Conservation (phyloP, 2,113 vertebrate species). For the Thermophis baileyi region DNA sequence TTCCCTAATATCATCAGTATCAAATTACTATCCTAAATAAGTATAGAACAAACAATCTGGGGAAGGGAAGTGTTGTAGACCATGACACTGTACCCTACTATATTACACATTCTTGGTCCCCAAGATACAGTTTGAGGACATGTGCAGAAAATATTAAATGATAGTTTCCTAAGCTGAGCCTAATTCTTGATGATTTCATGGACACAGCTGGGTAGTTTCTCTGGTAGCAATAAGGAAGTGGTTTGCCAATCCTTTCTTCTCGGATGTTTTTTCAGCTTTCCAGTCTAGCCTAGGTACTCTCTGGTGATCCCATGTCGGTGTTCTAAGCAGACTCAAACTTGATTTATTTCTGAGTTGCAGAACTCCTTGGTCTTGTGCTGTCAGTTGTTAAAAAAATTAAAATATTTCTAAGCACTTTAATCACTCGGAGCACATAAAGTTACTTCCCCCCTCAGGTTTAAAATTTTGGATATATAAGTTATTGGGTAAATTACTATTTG, state of each 20-base stretch:
- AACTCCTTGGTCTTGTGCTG: background rate
- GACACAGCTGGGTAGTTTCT: background rate
- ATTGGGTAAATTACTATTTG: background rate
- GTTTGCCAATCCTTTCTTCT: background rate
- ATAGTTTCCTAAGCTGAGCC: background rate
- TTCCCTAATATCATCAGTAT: background rate
- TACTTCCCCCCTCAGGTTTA: background rate
- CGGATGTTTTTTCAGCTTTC: background rate
- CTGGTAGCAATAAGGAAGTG: background rate
- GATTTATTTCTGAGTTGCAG: background rate
- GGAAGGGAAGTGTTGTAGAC: background rate
- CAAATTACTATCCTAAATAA: background rate
- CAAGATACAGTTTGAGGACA: background rate
- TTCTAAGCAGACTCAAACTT: background rate
- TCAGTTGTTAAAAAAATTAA: background rate
- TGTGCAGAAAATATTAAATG: background rate
- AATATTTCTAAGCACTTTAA: background rate
- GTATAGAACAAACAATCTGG: too few relatives aligned
- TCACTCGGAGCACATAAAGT: background rate
- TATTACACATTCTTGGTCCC: background rate
- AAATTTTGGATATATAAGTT: background rate
- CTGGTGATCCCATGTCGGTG: background rate
- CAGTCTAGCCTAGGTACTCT: background rate
- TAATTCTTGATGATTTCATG: background rate
- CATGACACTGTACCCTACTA: background rate